Evolutionary conservation across 2,797 vertebrate species (phyloP).

Genomic region (Naso thynnoides): DNA sequence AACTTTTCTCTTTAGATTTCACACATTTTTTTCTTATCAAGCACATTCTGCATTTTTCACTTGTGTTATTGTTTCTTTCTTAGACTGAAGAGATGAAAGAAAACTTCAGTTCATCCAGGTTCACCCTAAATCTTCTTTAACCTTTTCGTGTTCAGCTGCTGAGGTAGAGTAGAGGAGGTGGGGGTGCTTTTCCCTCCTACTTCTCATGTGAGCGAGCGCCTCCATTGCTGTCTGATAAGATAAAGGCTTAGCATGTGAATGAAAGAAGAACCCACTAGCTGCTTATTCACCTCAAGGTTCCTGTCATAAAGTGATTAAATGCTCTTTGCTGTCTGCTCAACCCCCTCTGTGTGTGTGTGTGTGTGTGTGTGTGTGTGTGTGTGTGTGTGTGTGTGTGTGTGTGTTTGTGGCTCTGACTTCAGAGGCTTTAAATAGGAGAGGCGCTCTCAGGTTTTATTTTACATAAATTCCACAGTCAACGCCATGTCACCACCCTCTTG

Average conservation of each 20-base stretch:
- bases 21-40: not conserved
- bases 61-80: constrained; percentile 1
- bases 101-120: constrained; percentile 11
- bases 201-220: constrained; percentile 55
- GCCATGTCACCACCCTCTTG: constrained; percentile 10
- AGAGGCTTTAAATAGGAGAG: constrained; percentile 48
- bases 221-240: constrained; percentile 88
- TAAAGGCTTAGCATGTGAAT: constrained; percentile 86
- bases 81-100: not conserved
- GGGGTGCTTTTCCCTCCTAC: constrained; percentile 29
- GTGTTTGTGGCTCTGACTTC: constrained; percentile 28
- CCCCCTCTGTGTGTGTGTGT: constrained; percentile 27
- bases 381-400: constrained; percentile 26
- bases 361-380: constrained; percentile 16
- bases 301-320: constrained; percentile 98
- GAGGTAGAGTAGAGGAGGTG: constrained; percentile 10
- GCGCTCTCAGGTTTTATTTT: constrained; percentile 43
- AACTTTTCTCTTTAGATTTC: not conserved
- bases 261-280: constrained; percentile 83
- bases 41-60: not conserved
- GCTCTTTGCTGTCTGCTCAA: constrained; percentile 67
- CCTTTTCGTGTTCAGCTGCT: constrained; percentile 26
- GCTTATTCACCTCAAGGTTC: constrained; percentile 91
- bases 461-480: constrained; percentile 23
- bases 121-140: constrained; percentile 16